Evolutionary conservation across 2,797 vertebrate species (phyloP).

Genomic region (Catostomus latipinnis): DNA sequence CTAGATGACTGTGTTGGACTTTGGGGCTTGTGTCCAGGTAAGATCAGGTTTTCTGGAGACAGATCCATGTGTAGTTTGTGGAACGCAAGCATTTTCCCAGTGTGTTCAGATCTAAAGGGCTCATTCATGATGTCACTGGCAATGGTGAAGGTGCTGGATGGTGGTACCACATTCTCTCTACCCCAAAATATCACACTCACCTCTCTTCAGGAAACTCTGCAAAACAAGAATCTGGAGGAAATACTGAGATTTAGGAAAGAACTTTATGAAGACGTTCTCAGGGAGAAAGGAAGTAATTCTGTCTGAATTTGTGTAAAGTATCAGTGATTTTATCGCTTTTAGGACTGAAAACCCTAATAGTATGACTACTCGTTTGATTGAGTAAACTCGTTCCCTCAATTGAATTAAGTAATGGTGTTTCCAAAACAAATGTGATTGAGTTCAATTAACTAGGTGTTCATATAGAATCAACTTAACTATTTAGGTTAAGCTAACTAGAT

Average conservation of each 20-base stretch:
- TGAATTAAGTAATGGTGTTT: no score
- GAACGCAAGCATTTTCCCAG: slow-evolving; percentile 87
- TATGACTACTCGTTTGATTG: no score
- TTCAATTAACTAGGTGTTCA: no score
- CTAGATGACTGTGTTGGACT: slow-evolving; percentile 76
- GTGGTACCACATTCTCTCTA: slow-evolving; percentile 63
- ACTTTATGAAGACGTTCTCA: slow-evolving; percentile 80
- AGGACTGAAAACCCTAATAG: no score
- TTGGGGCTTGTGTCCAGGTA: slow-evolving; percentile 80
- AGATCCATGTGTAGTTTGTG: slow-evolving; percentile 80
- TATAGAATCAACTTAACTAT: no score
- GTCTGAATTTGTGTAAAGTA: not conserved
- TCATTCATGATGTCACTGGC: slow-evolving; percentile 78
- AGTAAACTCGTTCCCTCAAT: no score
- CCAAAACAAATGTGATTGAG: no score
- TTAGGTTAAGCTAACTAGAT: no score
- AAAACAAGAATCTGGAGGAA: slow-evolving; percentile 83
- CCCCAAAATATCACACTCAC: slow-evolving; percentile 69
- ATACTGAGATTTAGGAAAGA: slow-evolving; percentile 87
- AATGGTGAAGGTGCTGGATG: slow-evolving; percentile 81
- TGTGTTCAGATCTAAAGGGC: slow-evolving; percentile 75
- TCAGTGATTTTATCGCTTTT: not conserved
- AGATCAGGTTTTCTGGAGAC: slow-evolving; percentile 80
- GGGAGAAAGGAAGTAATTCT: slow-evolving; percentile 54
- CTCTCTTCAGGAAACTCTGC: slow-evolving; percentile 88